Percentiles rank a stretch among this genome's conserved stretches.
These are phyloP conservation scores for Trachelus iudaicus DNA, from an alignment of 2,888 invertebrate genomes.

Conservation along the genomic window DNA sequence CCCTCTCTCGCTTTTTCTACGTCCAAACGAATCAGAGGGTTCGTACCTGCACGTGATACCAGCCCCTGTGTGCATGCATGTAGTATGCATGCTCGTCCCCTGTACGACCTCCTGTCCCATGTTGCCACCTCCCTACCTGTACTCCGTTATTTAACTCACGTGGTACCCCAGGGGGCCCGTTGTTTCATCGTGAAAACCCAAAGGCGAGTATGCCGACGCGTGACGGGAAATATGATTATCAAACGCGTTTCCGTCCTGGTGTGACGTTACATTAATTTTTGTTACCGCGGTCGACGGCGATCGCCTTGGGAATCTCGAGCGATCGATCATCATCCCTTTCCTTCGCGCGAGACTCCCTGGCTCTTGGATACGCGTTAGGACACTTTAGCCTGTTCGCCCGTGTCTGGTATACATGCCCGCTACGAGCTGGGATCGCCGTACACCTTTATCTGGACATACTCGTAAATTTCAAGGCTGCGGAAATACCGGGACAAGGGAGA, in stretches of 20 bases:
- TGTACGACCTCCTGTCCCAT: background rate
- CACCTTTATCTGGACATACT: constrained; percentile 17
- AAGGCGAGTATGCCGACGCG: background rate
- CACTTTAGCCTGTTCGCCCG: background rate
- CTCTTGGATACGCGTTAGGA: constrained; percentile 12
- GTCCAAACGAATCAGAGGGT: background rate
- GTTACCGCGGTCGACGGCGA: background rate
- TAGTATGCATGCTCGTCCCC: constrained; percentile 35
- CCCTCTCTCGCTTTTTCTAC: constrained; percentile 16
- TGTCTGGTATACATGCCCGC: background rate
- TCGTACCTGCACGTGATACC: constrained; percentile 25
- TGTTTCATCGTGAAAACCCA: constrained; percentile 28
- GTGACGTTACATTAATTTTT: background rate
- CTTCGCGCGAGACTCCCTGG: constrained; percentile 13
- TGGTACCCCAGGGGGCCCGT: constrained; percentile 15
- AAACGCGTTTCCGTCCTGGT: background rate
- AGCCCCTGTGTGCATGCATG: constrained; percentile 32
- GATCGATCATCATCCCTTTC: constrained; percentile 10
- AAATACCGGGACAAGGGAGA: constrained; percentile 27
- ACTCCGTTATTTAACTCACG: background rate
- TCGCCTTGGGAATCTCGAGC: constrained; percentile 16
- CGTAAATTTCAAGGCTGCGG: constrained; percentile 43
- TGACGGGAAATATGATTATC: background rate
- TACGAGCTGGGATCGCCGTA: background rate
- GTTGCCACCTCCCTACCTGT: no score